These are phyloP conservation scores for Vulpes lagopus DNA, from an alignment of 2,113 vertebrate genomes.

Conservation along the genomic window DNA sequence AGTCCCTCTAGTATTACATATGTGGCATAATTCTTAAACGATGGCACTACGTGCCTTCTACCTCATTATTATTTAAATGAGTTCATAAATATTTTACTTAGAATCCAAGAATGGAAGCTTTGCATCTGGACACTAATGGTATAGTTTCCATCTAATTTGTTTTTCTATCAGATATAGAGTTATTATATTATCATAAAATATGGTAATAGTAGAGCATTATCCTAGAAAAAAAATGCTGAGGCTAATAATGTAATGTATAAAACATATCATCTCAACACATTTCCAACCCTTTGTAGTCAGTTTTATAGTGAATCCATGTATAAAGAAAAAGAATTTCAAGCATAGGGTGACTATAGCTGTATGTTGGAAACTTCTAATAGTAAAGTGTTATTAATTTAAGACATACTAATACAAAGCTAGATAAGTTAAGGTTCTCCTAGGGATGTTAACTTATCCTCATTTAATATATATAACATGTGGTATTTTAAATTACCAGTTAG, in stretches of 20 bases:
- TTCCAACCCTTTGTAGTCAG: constrained; percentile 3
- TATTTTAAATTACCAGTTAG: constrained; percentile 78
- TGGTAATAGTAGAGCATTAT: constrained; percentile 64
- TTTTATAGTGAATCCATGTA: not conserved
- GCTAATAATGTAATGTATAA: constrained; percentile 60
- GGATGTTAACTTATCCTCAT: constrained; percentile 67
- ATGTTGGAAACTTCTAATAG: not conserved
- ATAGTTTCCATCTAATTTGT: constrained; percentile 56
- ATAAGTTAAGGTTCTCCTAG: constrained; percentile 67
- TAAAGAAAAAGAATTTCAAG: not conserved
- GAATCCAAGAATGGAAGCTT: constrained; percentile 68
- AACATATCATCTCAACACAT: constrained; percentile 38
- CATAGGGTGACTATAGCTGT: not conserved
- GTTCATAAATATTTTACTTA: constrained; percentile 78
- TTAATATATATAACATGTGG: constrained; percentile 70
- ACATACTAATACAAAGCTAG: not conserved
- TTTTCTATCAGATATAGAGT: constrained; percentile 67
- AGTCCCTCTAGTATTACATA: constrained; percentile 58
- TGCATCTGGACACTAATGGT: constrained; percentile 67
- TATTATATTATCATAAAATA: constrained; percentile 73
- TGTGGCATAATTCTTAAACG: constrained; percentile 54
- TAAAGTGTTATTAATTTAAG: constrained; percentile 65
- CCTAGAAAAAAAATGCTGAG: constrained; percentile 42
- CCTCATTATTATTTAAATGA: constrained; percentile 82
- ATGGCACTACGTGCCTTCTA: constrained; percentile 17